Percentiles rank a stretch among this genome's conserved stretches.
These are phyloP conservation scores for Campylomormyrus numenius DNA, from an alignment of 2,113 vertebrate genomes.

Conservation along the genomic window DNA sequence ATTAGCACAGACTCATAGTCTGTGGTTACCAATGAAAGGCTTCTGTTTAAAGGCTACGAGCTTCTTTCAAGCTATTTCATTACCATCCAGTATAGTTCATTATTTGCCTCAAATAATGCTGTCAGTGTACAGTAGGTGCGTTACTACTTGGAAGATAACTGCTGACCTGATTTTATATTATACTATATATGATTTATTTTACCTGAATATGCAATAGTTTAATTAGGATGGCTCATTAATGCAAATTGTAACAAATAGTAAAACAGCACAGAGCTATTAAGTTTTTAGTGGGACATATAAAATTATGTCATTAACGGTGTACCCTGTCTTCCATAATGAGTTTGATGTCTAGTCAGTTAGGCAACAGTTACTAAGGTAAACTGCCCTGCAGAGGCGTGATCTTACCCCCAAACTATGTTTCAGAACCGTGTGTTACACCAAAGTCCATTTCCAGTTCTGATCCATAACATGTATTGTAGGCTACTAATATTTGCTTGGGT, in stretches of 20 bases:
- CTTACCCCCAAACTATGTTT: neutral
- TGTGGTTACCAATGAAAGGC: neutral
- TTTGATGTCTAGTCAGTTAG: conserved; percentile 8
- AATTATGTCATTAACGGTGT: conserved; percentile 4
- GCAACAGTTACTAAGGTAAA: conserved; percentile 20
- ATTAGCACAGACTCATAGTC: neutral
- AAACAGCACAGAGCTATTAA: neutral
- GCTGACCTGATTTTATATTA: neutral
- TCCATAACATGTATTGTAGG: neutral
- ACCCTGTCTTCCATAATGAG: conserved; percentile 11
- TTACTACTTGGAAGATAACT: neutral
- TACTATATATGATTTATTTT: conserved; percentile 7
- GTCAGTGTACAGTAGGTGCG: neutral
- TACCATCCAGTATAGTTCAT: neutral
- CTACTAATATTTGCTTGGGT: neutral
- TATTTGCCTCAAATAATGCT: neutral
- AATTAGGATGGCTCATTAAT: conserved; percentile 24
- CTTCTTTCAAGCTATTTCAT: neutral
- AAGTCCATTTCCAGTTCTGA: neutral
- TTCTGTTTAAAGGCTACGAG: neutral
- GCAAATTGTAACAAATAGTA: conserved; percentile 13
- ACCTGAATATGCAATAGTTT: conserved; percentile 16
- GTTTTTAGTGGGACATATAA: neutral
- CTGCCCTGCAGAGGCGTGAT: conserved; percentile 2
- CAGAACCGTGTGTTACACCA: neutral